A percentile compares a stretch with the other conserved stretches of the same genome.
Conservation (phyloP, 1,140 invertebrate genomes). For the Ceratoteleas bidentatus region DNA sequence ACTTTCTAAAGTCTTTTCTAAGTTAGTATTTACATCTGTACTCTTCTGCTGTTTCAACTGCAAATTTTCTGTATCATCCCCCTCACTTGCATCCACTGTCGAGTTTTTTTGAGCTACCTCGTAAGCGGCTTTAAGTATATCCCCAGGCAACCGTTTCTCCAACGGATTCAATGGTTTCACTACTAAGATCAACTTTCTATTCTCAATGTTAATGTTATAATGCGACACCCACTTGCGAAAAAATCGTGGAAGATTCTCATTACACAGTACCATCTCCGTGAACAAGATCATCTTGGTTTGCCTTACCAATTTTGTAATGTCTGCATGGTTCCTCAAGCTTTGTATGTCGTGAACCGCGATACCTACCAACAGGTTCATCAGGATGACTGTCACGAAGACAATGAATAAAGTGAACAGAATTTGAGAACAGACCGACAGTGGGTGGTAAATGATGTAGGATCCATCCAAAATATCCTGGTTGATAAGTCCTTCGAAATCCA, state of each 20-base stretch:
- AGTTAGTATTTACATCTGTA: constrained; percentile 56
- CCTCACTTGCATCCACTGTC: constrained; percentile 65
- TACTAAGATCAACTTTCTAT: constrained; percentile 80
- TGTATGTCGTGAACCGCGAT: constrained; percentile 87
- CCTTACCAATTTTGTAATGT: constrained; percentile 85
- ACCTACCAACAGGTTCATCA: constrained; percentile 87
- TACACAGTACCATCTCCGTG: constrained; percentile 85
- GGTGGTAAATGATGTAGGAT: constrained; percentile 77
- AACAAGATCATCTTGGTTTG: constrained; percentile 86
- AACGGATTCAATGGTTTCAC: constrained; percentile 85
- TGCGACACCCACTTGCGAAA: constrained; percentile 77
- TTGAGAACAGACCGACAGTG: constrained; percentile 83
- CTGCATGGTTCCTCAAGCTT: constrained; percentile 85
- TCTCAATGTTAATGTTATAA: constrained; percentile 78
- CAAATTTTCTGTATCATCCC: constrained; percentile 46
- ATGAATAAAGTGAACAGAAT: constrained; percentile 85
- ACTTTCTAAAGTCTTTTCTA: constrained; percentile 67
- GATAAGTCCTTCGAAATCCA: constrained; percentile 85
- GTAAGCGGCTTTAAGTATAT: constrained; percentile 85
- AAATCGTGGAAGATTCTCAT: constrained; percentile 81
- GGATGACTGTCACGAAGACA: constrained; percentile 85
- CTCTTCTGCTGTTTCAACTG: constrained; percentile 70
- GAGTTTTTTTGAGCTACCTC: constrained; percentile 82
- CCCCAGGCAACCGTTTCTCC: constrained; percentile 84
- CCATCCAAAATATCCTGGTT: constrained; percentile 80